Evolutionary conservation across 2,113 vertebrate species (phyloP).

Genomic region (Carassius carassius): DNA sequence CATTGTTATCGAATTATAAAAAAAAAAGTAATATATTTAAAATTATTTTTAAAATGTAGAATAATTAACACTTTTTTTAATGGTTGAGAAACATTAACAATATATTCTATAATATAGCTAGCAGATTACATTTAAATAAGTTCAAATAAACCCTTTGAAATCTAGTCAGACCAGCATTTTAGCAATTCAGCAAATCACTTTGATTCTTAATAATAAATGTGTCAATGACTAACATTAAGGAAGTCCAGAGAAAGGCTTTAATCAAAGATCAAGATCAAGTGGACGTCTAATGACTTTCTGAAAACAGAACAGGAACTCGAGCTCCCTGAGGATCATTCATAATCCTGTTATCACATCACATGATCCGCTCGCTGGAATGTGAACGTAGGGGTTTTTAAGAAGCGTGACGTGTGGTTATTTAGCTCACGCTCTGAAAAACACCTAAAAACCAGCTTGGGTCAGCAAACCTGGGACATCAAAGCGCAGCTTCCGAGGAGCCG

Average conservation of each 20-base stretch:
- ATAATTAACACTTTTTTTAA: not conserved
- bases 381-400: not conserved
- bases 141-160: no score
- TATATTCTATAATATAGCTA: not conserved
- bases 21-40: not conserved
- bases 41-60: not conserved
- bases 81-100: not conserved
- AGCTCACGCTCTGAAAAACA: not conserved
- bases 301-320: constrained; percentile 3
- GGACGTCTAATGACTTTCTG: not conserved
- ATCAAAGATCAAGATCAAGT: not conserved
- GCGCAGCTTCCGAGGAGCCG: no score
- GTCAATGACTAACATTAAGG: not conserved
- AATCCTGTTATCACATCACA: constrained; percentile 40
- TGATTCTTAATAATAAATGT: not conserved
- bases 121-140: not conserved
- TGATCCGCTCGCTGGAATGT: constrained; percentile 10
- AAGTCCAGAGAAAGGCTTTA: no score
- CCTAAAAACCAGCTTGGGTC: not conserved
- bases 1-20: not conserved
- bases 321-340: not conserved
- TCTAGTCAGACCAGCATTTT: not conserved
- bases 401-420: no score
- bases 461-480: no score
- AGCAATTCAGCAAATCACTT: not conserved